These are phyloP conservation scores for Patella depressa DNA, from an alignment of 2,888 invertebrate genomes.

Conservation along the genomic window DNA sequence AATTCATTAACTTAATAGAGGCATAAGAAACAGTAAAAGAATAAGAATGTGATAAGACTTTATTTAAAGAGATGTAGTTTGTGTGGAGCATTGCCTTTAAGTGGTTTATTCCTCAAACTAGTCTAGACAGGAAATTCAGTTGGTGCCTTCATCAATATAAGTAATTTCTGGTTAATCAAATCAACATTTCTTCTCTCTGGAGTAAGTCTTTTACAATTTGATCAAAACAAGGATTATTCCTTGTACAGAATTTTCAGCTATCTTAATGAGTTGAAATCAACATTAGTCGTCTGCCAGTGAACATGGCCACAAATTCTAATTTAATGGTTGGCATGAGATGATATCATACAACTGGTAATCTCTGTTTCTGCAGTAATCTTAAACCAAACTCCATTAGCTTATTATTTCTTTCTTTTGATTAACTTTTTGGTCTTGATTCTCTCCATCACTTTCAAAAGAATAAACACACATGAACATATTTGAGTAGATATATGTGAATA, in stretches of 20 bases:
- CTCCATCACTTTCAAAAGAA: background rate
- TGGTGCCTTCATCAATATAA: conserved; percentile 34
- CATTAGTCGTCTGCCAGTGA: background rate
- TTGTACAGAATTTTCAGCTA: background rate
- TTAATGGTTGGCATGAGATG: background rate
- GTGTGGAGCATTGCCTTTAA: background rate
- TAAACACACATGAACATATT: too few species aligned
- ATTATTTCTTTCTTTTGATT: conserved; percentile 3
- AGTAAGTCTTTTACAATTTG: conserved; percentile 5
- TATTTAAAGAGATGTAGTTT: too few species aligned
- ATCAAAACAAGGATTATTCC: conserved; percentile 4
- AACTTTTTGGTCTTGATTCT: background rate
- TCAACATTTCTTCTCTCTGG: conserved; percentile 12
- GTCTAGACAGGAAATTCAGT: conserved; percentile 19
- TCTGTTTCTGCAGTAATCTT: conserved; percentile 13
- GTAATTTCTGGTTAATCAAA: conserved; percentile 32
- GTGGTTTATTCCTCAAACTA: conserved; percentile 9
- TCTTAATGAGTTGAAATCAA: background rate
- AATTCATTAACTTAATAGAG: too few species aligned
- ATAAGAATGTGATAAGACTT: too few species aligned
- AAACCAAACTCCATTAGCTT: background rate
- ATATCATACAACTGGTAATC: too few species aligned
- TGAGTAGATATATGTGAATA: too few species aligned
- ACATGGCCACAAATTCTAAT: conserved; percentile 3
- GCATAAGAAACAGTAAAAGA: too few species aligned